Base-by-base conservation (phyloP, 2,888 invertebrate genomes). In the Sminthurides aquaticus region DNA sequence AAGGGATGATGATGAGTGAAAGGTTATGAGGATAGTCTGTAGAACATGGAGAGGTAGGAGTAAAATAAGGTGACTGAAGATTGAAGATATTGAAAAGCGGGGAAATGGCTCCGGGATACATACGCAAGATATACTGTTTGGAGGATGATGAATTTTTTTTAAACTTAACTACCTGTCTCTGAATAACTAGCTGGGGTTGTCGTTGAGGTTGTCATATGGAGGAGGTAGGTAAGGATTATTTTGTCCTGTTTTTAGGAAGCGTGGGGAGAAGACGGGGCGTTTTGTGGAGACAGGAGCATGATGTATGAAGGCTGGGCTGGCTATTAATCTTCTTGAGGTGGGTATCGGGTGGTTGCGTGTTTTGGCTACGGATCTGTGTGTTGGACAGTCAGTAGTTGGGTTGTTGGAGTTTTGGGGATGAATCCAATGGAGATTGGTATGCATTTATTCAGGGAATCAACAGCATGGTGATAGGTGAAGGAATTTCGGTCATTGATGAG, bases 291-390 rank as follows among this genome's bases (percentile, higher is more conserved):
- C 52, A 52, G 52, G 52, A 52, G 20, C 52, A 52, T 52, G 52
- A 52, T 52, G 52, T 52, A 52, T 52, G 52, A 52, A 52, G 15
- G 52, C 22, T 5, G 15, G 15, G 5, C 5, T 8, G 5, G 52
- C 52, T 15, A 52, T 52, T 52, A 52, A 52, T 52, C 52, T 52
- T 52, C 5, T 52, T 5, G 43, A 34, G 43, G 43, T 34, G 43
- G 43, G 43, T 34, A 11, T 5, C 43, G 8, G 15, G 8, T 34
- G 43, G 15, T n/a, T n/a, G n/a, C n/a, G n/a, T 34, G 43, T 34
- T 34, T 34, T 34, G 43, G 15, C 43, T 34, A 15, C 8, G 43
- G 8, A 5, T 11, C 8, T 34, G 5, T 34, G 43, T 34, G 43
- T n/a, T n/a, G n/a, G n/a, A n/a, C n/a, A n/a, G n/a, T n/a, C n/a